These are phyloP conservation scores for Triplophysa yarkandensis DNA, from an alignment of 2,797 vertebrate genomes.

Conservation along the genomic window DNA sequence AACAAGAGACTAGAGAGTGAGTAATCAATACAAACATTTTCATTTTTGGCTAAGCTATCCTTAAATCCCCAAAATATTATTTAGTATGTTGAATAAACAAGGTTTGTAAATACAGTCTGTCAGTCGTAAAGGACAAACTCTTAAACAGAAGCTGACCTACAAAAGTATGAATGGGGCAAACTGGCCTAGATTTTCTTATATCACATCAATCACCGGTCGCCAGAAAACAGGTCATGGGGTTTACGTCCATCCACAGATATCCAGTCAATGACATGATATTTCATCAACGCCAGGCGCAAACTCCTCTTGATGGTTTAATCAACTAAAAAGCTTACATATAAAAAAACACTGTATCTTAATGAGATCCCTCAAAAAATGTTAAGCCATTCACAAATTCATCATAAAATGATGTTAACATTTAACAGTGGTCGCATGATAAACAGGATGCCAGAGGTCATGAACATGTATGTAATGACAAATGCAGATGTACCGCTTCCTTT, in stretches of 20 bases:
- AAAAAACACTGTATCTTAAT: constrained; percentile 26
- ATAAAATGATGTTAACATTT: not conserved
- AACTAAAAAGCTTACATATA: constrained; percentile 19
- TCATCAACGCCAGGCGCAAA: constrained; percentile 20
- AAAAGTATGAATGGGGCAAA: not conserved
- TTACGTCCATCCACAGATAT: constrained; percentile 29
- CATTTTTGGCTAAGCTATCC: too few species aligned
- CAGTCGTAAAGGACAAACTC: not conserved
- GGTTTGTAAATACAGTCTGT: not conserved
- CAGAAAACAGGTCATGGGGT: constrained; percentile 51
- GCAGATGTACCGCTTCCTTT: too few species aligned
- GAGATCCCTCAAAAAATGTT: too few species aligned
- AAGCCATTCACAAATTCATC: too few species aligned
- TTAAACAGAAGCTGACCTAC: constrained; percentile 11
- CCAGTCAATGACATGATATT: constrained; percentile 23
- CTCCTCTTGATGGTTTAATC: constrained; percentile 17
- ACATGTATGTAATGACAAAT: constrained; percentile 1
- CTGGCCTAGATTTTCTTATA: constrained; percentile 38
- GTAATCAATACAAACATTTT: too few species aligned
- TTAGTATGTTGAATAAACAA: not conserved
- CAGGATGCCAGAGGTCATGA: constrained; percentile 19
- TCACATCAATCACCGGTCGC: constrained; percentile 6
- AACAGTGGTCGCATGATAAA: not conserved
- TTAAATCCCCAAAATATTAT: not conserved
- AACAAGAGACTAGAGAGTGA: too few species aligned